Evolutionary conservation across 2,888 invertebrate genomes (phyloP).

Genomic region (Cephus runcator): DNA sequence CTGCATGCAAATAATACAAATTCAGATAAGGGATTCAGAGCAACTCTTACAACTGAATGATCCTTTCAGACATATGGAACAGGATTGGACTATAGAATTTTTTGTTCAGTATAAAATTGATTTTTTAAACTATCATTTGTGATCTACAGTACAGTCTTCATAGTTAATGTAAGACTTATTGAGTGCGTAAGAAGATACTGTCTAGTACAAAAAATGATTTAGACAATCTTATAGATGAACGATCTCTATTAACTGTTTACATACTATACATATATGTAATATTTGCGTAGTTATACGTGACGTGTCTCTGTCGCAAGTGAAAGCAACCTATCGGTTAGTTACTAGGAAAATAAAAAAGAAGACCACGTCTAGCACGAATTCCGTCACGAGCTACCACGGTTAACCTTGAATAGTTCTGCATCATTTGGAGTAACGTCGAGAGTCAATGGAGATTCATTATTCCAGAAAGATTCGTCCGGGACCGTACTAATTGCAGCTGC

Average conservation of each 20-base stretch:
- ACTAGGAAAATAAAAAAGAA: not conserved
- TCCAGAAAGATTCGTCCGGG: not conserved
- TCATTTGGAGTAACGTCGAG: not conserved
- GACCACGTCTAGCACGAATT: conserved; percentile 11
- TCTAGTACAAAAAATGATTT: not conserved
- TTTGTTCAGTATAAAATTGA: no score
- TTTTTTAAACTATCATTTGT: no score
- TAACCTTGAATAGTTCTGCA: conserved; percentile 17
- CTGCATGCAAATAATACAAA: not conserved
- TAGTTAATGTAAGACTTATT: no score
- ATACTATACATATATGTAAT: not conserved
- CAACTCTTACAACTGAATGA: no score
- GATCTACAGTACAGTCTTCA: no score
- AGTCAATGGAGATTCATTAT: not conserved
- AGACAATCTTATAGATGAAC: not conserved
- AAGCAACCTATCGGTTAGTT: not conserved
- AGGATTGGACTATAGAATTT: no score
- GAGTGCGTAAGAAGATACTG: not conserved
- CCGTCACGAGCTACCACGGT: conserved; percentile 12
- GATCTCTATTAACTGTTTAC: not conserved
- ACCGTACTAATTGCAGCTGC: not conserved
- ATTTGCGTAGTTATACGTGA: not conserved
- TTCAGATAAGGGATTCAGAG: no score
- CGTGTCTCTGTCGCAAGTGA: not conserved
- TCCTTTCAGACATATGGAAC: no score